phyloP scores from a whole-genome alignment of 2,113 vertebrate species.

The Mus spicilegus region DNA sequence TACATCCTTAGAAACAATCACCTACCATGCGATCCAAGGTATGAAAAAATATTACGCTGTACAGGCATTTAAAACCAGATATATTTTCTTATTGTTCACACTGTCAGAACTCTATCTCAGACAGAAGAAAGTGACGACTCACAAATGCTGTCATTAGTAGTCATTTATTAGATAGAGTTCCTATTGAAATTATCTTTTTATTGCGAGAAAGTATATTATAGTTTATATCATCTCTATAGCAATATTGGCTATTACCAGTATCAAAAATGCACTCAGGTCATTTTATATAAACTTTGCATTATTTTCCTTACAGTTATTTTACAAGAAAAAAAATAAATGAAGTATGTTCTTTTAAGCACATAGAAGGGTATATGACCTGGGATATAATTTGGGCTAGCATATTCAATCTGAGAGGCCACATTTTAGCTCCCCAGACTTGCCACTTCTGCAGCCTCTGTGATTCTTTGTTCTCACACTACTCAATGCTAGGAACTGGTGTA shows the following conservation, averaged over 20 bases:
- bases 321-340: not conserved
- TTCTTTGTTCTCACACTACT: not conserved
- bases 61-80: not conserved
- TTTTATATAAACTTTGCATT: not conserved
- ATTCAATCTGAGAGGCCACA: not conserved
- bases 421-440: not conserved
- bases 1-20: not conserved
- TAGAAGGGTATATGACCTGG: not conserved
- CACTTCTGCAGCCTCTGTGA: not conserved
- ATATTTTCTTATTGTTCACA: not conserved
- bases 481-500: not conserved
- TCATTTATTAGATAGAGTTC: not conserved
- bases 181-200: not conserved
- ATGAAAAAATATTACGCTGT: not conserved
- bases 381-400: not conserved
- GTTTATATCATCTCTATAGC: not conserved
- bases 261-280: not conserved
- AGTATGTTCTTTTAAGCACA: not conserved
- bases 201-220: not conserved
- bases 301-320: not conserved
- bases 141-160: not conserved
- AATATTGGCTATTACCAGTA: not conserved
- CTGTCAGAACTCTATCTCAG: accelerated
- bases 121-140: not conserved
- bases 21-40: no score